Base-by-base conservation (phyloP, 1,140 invertebrate genomes). In the Acyrthosiphon pisum region DNA sequence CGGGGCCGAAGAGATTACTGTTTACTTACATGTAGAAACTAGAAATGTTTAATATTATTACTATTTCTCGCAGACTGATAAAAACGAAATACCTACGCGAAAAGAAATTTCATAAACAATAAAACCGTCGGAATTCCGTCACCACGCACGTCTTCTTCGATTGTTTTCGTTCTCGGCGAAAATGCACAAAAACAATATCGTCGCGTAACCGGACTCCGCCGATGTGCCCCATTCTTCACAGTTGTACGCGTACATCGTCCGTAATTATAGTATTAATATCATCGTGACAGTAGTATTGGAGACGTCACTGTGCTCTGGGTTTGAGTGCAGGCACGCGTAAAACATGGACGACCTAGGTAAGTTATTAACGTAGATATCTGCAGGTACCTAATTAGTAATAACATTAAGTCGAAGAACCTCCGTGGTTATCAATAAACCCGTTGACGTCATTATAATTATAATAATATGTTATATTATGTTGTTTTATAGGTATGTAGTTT, bases 311-410 rank as follows among this genome's bases (percentile, higher is more conserved):
- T 46, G 2, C 22, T 4, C 30, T 50, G 44, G 11, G 6, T 20
- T 48, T 87, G 7, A n/a, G 18, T 7, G 84, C 30, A 30, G 26
- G 6, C 9, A n/a, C n/a, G 48, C 20, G 23, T n/a, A 26, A 11
- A 81, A 48, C 84, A 92, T 92, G 91, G 91, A 92, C 81, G 91
- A 92, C n/a, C 76, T 92, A 35, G 91, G 91, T 92, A 20, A 83
- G 76, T 92, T 37, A 84, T 44, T 84, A 23, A 7, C 22, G 35
- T 83, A 76, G 60, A 18, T 76, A n/a, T 76, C 30, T 6, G n/a
- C 6, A 76, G 30, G 14, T 18, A 30, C 9, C 26, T 48, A 50
- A 53, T 53, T 8, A 46, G 9, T 18, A 76, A 76, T 76, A 76
- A n/a, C 3, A 76, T 76, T 76, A n/a, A 76, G 60, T n/a, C 60